These are phyloP conservation scores for Ailurus styani DNA, from an alignment of 2,113 vertebrate species.

Conservation along the genomic window DNA sequence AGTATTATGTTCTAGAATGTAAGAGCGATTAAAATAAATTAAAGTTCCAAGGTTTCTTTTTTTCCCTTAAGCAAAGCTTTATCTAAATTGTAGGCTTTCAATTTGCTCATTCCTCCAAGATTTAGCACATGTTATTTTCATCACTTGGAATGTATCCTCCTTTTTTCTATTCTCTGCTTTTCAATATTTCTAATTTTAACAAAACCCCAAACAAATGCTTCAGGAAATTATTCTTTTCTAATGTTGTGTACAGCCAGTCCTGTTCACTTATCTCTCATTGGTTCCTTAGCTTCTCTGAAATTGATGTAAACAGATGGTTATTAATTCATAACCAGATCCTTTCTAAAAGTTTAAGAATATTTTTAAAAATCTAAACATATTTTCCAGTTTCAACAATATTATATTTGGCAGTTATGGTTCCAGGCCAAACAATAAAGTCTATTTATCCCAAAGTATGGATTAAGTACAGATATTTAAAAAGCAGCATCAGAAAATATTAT, in stretches of 20 bases:
- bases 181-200: conserved; percentile 12
- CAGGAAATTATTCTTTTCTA: background rate
- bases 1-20: conserved; percentile 39
- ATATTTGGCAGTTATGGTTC: background rate
- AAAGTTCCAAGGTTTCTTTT: background rate
- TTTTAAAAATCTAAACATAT: background rate
- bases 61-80: background rate
- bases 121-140: background rate
- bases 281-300: background rate
- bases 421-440: background rate
- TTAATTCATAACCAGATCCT: background rate
- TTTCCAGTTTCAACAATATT: background rate
- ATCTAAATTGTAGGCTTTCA: background rate
- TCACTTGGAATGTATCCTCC: background rate
- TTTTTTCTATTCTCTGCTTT: background rate
- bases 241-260: background rate
- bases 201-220: background rate
- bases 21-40: background rate
- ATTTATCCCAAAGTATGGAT: background rate
- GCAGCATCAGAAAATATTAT: background rate
- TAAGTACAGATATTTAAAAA: conserved; percentile 7
- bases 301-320: background rate
- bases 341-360: background rate
- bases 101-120: background rate
- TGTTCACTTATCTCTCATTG: background rate